phyloP scores from a whole-genome alignment of 2,113 vertebrate genomes.

The Hippocampus comes region DNA sequence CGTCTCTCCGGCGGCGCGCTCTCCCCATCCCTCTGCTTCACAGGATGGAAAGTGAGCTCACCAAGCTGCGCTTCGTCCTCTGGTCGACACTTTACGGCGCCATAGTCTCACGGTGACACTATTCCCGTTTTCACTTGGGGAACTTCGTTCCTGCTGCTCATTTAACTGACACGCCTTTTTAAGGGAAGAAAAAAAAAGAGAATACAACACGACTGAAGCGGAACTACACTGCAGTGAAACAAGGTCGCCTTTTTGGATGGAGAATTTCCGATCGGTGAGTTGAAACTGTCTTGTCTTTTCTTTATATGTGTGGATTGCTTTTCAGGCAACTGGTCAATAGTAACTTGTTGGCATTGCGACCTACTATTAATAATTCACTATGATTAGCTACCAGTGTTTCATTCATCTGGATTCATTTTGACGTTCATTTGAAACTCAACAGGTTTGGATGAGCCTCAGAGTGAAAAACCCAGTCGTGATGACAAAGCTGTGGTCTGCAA shows the following conservation, averaged over 20 bases:
- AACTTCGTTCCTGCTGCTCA: constrained; percentile 36
- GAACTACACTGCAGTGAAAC: constrained; percentile 32
- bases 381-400: neutral
- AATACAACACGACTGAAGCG: constrained; percentile 31
- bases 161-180: constrained; percentile 17
- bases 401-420: neutral
- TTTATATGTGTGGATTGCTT: neutral
- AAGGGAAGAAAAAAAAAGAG: constrained; percentile 37
- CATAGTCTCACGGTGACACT: constrained; percentile 4
- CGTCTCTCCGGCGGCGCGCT: constrained; percentile 43
- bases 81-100: constrained; percentile 39
- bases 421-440: constrained; percentile 55
- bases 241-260: constrained; percentile 49
- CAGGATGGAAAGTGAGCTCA: constrained; percentile 53
- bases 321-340: neutral
- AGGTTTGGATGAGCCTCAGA: constrained; percentile 44
- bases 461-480: neutral
- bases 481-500: constrained; percentile 5
- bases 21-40: constrained; percentile 29
- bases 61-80: constrained; percentile 34
- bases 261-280: constrained; percentile 58
- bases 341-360: neutral
- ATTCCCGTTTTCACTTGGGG: constrained; percentile 11
- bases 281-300: constrained; percentile 7
- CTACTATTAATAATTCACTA: neutral